Conservation (phyloP, 2,888 invertebrate genomes). For the Bembecia ichneumoniformis region DNA sequence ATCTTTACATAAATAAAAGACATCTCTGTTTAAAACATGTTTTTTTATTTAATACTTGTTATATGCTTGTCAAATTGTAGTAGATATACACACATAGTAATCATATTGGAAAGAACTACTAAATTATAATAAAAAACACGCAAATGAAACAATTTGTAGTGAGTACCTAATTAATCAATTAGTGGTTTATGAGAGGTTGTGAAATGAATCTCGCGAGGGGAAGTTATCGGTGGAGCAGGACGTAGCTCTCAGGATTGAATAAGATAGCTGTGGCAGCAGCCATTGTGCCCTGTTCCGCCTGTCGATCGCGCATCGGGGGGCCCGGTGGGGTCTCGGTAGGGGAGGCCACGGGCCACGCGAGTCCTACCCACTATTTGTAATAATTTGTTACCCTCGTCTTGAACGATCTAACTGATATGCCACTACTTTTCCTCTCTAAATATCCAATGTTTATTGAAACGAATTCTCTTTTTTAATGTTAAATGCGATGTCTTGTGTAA, state of each 20-base stretch:
- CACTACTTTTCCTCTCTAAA: conserved; percentile 2
- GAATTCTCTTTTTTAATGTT: background rate
- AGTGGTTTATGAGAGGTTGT: background rate
- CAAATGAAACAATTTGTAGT: too few relatives aligned
- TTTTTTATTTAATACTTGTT: too few relatives aligned
- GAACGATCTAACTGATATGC: conserved; percentile 2
- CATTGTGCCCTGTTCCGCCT: background rate
- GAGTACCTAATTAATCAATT: too few relatives aligned
- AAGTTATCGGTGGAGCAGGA: background rate
- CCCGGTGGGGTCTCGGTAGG: background rate
- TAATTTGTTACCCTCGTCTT: conserved; percentile 8
- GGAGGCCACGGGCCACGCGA: background rate
- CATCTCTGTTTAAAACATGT: too few relatives aligned
- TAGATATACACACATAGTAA: too few relatives aligned
- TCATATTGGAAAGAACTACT: too few relatives aligned
- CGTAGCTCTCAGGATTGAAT: background rate
- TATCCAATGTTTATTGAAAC: background rate
- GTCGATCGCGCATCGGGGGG: background rate
- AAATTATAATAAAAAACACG: too few relatives aligned
- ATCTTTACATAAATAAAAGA: too few relatives aligned
- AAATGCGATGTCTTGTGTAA: too few relatives aligned
- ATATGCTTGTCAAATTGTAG: too few relatives aligned
- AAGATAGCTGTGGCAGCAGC: background rate
- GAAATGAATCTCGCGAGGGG: background rate
- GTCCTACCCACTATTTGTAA: conserved; percentile 6